phyloP scores from a whole-genome alignment of 2,113 vertebrate genomes.

The Probosciger aterrimus region DNA sequence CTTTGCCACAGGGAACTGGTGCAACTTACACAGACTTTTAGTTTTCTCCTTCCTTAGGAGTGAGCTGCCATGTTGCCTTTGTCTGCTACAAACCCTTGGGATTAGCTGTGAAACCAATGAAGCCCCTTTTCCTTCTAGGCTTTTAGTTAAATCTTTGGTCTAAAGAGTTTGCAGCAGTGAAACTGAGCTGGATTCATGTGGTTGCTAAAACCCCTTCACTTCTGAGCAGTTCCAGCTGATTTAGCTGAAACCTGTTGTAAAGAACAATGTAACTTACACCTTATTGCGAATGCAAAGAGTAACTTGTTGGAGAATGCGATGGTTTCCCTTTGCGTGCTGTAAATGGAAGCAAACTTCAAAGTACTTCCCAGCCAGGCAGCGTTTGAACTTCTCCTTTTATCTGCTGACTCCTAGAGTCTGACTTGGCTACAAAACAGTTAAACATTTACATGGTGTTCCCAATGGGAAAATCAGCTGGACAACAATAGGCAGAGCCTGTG shows the following conservation, averaged over 20 bases:
- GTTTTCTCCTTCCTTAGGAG: neutral
- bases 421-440: neutral
- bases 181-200: neutral
- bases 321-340: neutral
- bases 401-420: neutral
- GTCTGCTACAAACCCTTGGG: conserved; percentile 38
- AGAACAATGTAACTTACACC: neutral
- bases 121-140: neutral
- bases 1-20: neutral
- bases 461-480: conserved; percentile 47
- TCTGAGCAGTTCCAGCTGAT: neutral
- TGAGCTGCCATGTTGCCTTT: conserved; percentile 70
- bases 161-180: neutral
- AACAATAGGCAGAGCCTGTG: neutral
- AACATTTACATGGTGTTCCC: neutral
- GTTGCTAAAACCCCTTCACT: neutral
- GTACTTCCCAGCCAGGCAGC: neutral
- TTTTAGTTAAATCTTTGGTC: neutral
- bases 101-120: neutral
- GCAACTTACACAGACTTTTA: neutral
- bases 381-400: conserved; percentile 49
- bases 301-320: neutral
- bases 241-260: neutral
- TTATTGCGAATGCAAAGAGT: neutral
- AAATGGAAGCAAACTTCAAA: conserved; percentile 37